Base-by-base conservation (phyloP, 2,888 invertebrate species). In the Aquatica leii region DNA sequence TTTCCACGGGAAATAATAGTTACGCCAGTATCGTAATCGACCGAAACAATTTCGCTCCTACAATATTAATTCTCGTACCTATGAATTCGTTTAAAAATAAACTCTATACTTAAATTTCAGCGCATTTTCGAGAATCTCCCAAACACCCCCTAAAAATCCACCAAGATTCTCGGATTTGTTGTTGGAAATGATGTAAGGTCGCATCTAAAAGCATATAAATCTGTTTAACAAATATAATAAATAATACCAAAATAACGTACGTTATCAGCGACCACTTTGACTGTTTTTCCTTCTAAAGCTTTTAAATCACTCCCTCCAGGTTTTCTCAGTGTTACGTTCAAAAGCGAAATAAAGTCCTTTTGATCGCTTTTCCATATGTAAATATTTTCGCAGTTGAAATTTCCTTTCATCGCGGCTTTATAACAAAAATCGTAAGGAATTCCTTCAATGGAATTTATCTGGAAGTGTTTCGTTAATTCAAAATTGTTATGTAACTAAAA, bases 91-190 rank as follows among this genome's bases (percentile, higher is more conserved):
- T 31, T 9, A 24, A 40, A 34, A 35, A 41, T 20, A 46, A 56
- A 20, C 18, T 24, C 24, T 71, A 71, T 72, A 82, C 83, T 74
- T 80, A 70, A 83, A 81, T 64, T 78, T 74, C 2, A 81, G 65
- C 15, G 71, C 63, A 9, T 78, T 71, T 59, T 80, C 75, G 5
- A 83, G 69, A 50, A 76, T 78, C 9, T 72, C 75, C 83, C 83
- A 83, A 20, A 78, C 73, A 50, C 82, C 81, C 1, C 83, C 83
- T 14, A 83, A 72, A 68, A 77, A 82, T 50, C 83, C 83, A 12
- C 77, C 77, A 8, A 82, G 65, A 31, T 53, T 62, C 1, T 71
- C 72, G 12, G 76, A 73, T 62, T 67, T 65, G 24, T 75, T 71
- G n/a, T 69, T 66, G n/a, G 73, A 70, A 18, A 73, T 71, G 34